Percentiles rank a stretch among this genome's conserved stretches.
Evolutionary conservation across 2,888 invertebrate species (phyloP).

Genomic region (Drosophila birchii): DNA sequence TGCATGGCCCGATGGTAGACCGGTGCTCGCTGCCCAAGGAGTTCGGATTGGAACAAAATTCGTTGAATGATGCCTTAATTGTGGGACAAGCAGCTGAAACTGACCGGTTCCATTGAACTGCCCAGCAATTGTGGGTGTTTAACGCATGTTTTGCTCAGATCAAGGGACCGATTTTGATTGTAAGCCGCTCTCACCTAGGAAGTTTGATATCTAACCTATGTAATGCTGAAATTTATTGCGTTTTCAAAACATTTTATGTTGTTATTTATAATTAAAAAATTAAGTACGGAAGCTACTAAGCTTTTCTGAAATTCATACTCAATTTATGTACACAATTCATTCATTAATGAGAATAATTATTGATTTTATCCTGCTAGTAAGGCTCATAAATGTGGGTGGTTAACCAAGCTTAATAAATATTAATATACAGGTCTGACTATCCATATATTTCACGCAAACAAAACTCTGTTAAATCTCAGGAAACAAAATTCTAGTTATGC

Average conservation of each 20-base stretch:
- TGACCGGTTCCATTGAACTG: constrained; percentile 52
- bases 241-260: neutral
- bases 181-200: constrained; percentile 15
- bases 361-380: neutral
- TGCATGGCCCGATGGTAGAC: constrained; percentile 46
- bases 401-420: too few species aligned
- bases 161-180: constrained; percentile 30
- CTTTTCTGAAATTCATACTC: neutral
- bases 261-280: neutral
- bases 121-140: constrained; percentile 68
- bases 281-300: neutral
- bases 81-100: constrained; percentile 72
- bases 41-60: constrained; percentile 35
- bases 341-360: neutral
- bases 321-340: too few species aligned
- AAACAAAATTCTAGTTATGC: too few species aligned
- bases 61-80: constrained; percentile 79
- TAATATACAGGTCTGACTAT: too few species aligned
- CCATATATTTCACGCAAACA: too few species aligned
- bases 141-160: constrained; percentile 42
- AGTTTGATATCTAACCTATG: constrained; percentile 36
- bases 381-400: too few species aligned
- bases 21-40: constrained; percentile 29
- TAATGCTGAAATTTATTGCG: constrained; percentile 46
- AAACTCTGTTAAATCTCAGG: too few species aligned